Conservation (phyloP, 2,888 invertebrate species). For the Harpagoxenus sublaevis region DNA sequence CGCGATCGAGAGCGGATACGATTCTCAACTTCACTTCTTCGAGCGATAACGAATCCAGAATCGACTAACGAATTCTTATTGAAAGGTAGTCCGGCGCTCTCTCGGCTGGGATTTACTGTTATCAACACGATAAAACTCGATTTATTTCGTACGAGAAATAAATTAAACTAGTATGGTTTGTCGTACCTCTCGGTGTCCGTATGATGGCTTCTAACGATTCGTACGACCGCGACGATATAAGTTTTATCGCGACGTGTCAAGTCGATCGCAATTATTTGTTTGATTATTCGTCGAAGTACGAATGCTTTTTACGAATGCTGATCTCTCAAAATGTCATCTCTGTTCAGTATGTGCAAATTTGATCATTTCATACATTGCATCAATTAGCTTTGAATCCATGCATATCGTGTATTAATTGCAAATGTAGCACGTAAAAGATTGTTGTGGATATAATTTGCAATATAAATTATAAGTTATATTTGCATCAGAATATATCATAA, state of each 20-base stretch:
- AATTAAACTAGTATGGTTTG: slow-evolving; percentile 59
- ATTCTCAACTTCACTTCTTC: slow-evolving; percentile 44
- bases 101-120: slow-evolving; percentile 22
- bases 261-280: slow-evolving; percentile 9
- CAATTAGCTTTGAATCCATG: neutral
- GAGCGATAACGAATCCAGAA: slow-evolving; percentile 37
- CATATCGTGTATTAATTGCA: neutral
- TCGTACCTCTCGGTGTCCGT: slow-evolving; percentile 47
- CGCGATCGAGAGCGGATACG: slow-evolving; percentile 32
- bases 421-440: neutral
- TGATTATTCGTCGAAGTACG: neutral
- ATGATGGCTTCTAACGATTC: slow-evolving; percentile 16
- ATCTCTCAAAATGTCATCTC: neutral
- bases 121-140: slow-evolving; percentile 62
- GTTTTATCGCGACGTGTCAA: slow-evolving; percentile 11
- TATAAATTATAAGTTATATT: neutral
- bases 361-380: neutral
- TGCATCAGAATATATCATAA: neutral
- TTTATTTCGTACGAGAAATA: slow-evolving; percentile 56
- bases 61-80: slow-evolving; percentile 63
- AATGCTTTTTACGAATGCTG: neutral
- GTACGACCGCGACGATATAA: slow-evolving; percentile 2
- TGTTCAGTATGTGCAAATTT: neutral
- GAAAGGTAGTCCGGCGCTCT: slow-evolving; percentile 22
- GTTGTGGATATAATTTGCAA: neutral